A percentile compares a stretch with the other conserved stretches of the same genome.
Evolutionary conservation across 2,113 vertebrate genomes (phyloP).

Genomic region (Chaetodon auriga): DNA sequence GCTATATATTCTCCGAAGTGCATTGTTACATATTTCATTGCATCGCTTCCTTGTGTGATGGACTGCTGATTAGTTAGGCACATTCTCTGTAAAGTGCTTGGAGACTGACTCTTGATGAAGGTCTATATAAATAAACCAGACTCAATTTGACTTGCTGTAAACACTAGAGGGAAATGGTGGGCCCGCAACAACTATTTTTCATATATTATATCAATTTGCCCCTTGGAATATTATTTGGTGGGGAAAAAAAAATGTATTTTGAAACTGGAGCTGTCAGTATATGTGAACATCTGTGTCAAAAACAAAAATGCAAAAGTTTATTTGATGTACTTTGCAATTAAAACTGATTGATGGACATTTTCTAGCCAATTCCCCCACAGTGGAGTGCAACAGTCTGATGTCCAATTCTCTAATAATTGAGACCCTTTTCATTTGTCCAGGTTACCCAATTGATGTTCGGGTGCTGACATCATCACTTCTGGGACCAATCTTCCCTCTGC

Average conservation of each 20-base stretch:
- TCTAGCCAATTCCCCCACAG: not conserved
- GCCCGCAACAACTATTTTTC: constrained; percentile 7
- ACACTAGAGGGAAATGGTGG: not conserved
- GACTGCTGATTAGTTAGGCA: constrained; percentile 31
- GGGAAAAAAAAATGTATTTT: constrained; percentile 4
- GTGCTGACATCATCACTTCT: not conserved
- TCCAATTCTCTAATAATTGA: constrained; percentile 16
- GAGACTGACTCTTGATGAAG: constrained; percentile 38
- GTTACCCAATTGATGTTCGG: not conserved
- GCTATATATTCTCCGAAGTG: constrained; percentile 14
- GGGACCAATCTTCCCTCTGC: not conserved
- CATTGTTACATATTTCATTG: constrained; percentile 20
- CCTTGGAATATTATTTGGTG: constrained; percentile 8
- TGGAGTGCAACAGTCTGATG: not conserved
- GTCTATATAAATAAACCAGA: constrained; percentile 47
- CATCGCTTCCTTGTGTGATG: constrained; percentile 35
- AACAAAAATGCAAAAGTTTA: constrained; percentile 5
- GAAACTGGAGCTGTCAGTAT: not conserved
- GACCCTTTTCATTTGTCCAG: constrained; percentile 22
- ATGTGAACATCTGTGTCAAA: not conserved
- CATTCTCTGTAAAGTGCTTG: constrained; percentile 45
- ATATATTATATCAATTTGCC: constrained; percentile 20
- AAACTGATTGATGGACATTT: constrained; percentile 20
- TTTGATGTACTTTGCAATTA: constrained; percentile 27
- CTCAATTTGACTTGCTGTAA: constrained; percentile 33